phyloP scores from a whole-genome alignment of 1,140 invertebrate genomes.

The Cherax quadricarinatus region DNA sequence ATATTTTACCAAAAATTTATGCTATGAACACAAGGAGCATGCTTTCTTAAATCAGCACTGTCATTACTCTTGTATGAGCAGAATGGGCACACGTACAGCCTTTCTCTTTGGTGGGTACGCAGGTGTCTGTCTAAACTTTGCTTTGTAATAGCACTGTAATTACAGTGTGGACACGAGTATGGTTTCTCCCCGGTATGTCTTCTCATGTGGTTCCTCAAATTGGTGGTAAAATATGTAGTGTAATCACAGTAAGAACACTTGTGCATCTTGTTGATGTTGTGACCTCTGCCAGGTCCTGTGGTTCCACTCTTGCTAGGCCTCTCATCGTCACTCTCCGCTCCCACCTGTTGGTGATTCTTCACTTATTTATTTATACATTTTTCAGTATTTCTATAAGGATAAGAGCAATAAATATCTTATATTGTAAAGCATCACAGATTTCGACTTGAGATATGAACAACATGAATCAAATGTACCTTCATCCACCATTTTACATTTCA shows the following conservation, averaged over 20 bases:
- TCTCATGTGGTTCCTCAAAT: conserved; percentile 54
- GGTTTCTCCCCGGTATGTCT: conserved; percentile 53
- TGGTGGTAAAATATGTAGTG: conserved; percentile 49
- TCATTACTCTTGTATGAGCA: not conserved
- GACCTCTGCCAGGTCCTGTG: conserved; percentile 16
- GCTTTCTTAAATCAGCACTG: not conserved
- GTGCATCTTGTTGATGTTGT: conserved; percentile 28
- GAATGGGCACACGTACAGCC: not conserved
- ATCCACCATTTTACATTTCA: no score
- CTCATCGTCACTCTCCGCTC: conserved; percentile 31
- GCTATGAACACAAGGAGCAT: conserved; percentile 15
- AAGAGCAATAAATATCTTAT: not conserved
- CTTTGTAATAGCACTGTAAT: conserved; percentile 46
- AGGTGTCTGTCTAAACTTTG: conserved; percentile 33
- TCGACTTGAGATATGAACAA: no score
- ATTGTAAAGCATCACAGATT: not conserved
- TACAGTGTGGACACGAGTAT: conserved; percentile 32
- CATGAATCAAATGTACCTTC: no score
- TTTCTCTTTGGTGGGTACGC: not conserved
- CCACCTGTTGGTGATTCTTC: conserved; percentile 53
- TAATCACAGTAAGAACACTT: conserved; percentile 58
- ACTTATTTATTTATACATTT: conserved; percentile 26
- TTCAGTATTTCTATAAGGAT: not conserved
- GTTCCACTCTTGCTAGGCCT: conserved; percentile 33
- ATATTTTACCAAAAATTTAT: conserved; percentile 7